Evolutionary conservation across 2,888 invertebrate genomes (phyloP), one percentile per base, ranked within the genome.

Genomic region (Cynaeus angustus): DNA sequence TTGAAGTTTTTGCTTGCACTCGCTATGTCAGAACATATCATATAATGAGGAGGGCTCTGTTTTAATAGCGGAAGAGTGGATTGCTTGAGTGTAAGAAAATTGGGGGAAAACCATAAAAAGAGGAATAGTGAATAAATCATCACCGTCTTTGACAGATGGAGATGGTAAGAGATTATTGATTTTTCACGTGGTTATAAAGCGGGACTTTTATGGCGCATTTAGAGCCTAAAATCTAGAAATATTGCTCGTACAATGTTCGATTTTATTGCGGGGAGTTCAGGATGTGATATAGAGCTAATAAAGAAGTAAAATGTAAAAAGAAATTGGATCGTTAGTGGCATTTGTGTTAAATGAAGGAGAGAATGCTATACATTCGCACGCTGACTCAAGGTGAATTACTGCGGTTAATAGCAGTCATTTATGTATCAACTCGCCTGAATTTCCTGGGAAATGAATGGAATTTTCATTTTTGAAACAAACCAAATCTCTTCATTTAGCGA

Each of bases 141-240:
- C 16, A 14, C 46, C 46, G 46, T n/a, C 16, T 46, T 46, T 46
- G 46, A 46, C 46, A 46, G 46, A 46, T 45, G 45, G 45, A 45
- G 45, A 13, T 46, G 46, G 8, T n/a, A 14, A 16, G 46, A 46
- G 43, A 43, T 46, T 46, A 46, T 46, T 16, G 46, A 46, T 46
- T 46, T 16, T 12, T 12, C 10, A 12, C 43, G 14, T 6, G 46
- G 46, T 46, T 13, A 13, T 16, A 16, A 13, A 46, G 8, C 46
- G 16, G 14, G 46, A 13, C 46, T 14, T 46, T 46, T 46, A 46
- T 16, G 16, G 14, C 14, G 46, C 7, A 16, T 46, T 46, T 16
- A 16, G n/a, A 14, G 46, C 3, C 46, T 14, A 43, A 43, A 43
- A 13, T 43, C 43, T 10, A 7, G 43, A 43, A 43, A 9, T 43